Conservation (phyloP, 2,797 vertebrate genomes). For the Characodon lateralis region DNA sequence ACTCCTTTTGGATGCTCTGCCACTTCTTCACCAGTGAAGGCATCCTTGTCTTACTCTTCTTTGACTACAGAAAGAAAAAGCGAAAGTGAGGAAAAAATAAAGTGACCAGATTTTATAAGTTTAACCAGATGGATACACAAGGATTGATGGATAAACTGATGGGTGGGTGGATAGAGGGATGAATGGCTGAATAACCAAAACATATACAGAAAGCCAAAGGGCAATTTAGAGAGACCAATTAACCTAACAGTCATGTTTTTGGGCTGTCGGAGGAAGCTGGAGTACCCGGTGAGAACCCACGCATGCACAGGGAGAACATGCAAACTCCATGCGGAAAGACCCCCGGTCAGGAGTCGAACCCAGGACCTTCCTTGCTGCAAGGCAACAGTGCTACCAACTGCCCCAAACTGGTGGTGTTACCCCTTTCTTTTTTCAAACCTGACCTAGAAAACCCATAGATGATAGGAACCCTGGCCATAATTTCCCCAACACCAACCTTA, state of each 20-base stretch:
- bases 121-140: not conserved
- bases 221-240: too few relatives aligned
- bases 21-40: slow-evolving; percentile 97
- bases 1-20: slow-evolving; percentile 97
- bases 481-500: slow-evolving; percentile 79
- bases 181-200: not conserved
- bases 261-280: too few relatives aligned
- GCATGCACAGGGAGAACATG: too few relatives aligned
- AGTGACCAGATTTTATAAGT: not conserved
- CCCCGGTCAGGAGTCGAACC: too few relatives aligned
- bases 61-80: slow-evolving; percentile 73
- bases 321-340: too few relatives aligned
- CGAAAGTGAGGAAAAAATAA: not conserved
- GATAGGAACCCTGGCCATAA: not conserved
- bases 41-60: slow-evolving; percentile 98
- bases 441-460: too few relatives aligned
- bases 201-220: not conserved
- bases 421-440: too few relatives aligned
- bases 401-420: too few relatives aligned
- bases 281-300: too few relatives aligned
- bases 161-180: not conserved
- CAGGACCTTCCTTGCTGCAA: too few relatives aligned
- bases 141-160: not conserved
- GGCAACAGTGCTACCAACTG: too few relatives aligned
- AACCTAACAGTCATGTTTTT: too few relatives aligned